A percentile compares a stretch with the other conserved stretches of the same genome.
These are phyloP conservation scores for Thalpophila matura DNA, from an alignment of 2,888 invertebrate genomes.

Conservation along the genomic window DNA sequence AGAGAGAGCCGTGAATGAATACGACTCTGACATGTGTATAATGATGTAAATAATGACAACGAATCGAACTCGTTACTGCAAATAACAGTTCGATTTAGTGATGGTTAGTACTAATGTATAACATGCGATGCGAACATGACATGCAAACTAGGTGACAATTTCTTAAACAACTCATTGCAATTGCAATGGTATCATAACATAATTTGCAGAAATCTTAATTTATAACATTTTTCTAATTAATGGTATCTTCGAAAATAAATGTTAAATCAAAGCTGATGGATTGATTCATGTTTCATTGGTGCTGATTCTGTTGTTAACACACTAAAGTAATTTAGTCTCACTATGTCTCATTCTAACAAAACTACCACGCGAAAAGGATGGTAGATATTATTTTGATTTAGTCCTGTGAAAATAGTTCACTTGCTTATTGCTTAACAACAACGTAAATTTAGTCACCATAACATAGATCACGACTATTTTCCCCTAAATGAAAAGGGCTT, in stretches of 20 bases:
- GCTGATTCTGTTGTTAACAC: too few relatives aligned
- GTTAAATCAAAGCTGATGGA: constrained; percentile 19
- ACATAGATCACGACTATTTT: too few relatives aligned
- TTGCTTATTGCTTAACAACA: too few relatives aligned
- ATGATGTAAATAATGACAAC: constrained; percentile 30
- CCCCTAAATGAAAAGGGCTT: too few relatives aligned
- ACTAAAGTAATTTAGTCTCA: too few relatives aligned
- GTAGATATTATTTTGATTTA: too few relatives aligned
- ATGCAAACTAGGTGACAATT: constrained; percentile 11
- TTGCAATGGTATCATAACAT: background rate
- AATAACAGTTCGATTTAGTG: constrained; percentile 12
- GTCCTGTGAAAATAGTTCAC: too few relatives aligned
- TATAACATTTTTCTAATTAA: background rate
- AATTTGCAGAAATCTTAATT: background rate
- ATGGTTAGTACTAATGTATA: constrained; percentile 23
- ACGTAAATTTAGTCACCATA: too few relatives aligned
- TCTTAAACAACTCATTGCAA: background rate
- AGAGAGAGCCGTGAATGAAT: constrained; percentile 15
- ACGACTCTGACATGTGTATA: constrained; percentile 34
- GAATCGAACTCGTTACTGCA: constrained; percentile 24
- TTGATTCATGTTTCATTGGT: constrained; percentile 11
- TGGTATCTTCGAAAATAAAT: background rate
- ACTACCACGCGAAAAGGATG: too few relatives aligned
- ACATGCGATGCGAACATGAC: constrained; percentile 23
- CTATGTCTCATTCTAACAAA: too few relatives aligned